A percentile compares a stretch with the other conserved stretches of the same genome.
These are phyloP conservation scores for Catharus bicknelli DNA, from an alignment of 2,113 vertebrate species.

Conservation along the genomic window DNA sequence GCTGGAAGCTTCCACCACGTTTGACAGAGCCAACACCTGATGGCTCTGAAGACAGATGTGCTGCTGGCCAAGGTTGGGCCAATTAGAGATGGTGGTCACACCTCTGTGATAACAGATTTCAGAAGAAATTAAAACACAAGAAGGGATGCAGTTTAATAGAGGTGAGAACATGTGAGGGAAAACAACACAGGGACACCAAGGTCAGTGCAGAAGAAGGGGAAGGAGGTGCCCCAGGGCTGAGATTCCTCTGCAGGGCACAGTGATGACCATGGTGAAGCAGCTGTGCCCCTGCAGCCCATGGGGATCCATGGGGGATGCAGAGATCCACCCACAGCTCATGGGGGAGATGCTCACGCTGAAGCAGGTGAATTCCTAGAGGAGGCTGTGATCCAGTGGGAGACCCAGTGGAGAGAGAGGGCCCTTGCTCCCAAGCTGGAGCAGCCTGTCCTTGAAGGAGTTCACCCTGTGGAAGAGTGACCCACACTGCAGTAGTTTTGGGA, in stretches of 20 bases:
- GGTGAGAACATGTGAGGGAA: background rate
- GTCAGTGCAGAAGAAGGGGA: background rate
- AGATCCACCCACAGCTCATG: background rate
- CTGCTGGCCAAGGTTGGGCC: background rate
- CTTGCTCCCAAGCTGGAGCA: background rate
- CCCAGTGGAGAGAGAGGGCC: accelerated
- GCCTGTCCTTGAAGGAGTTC: background rate
- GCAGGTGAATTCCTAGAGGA: background rate
- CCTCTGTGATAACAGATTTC: background rate
- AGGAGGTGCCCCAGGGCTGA: accelerated
- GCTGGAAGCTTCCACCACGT: background rate
- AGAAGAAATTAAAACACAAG: background rate
- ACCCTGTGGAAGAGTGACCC: background rate
- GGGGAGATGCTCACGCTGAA: background rate
- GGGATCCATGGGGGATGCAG: background rate
- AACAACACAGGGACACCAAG: background rate
- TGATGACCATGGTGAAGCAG: background rate
- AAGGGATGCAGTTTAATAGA: background rate
- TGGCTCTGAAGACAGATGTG: background rate
- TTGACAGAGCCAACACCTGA: background rate
- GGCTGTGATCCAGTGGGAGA: background rate
- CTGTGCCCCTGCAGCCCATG: background rate
- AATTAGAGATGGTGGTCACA: background rate
- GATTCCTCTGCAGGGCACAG: background rate
- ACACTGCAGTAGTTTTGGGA: accelerated